Evolutionary conservation across 2,113 vertebrate species (phyloP).

Genomic region (Microcebus ravelobensis): DNA sequence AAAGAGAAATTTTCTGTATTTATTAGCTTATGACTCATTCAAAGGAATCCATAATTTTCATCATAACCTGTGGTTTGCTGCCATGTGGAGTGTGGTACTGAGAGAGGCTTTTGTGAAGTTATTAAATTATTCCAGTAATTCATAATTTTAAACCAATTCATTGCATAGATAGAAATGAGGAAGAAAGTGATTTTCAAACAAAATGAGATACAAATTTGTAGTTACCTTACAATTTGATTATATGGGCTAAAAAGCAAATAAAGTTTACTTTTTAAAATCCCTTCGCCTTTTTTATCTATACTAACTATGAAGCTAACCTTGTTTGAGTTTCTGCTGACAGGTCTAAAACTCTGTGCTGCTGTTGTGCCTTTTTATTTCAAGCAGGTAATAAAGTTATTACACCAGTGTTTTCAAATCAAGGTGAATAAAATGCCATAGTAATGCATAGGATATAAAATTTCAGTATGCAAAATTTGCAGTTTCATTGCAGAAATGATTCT

Average conservation of each 20-base stretch:
- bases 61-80: neutral
- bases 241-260: neutral
- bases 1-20: neutral
- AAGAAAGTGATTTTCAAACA: neutral
- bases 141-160: neutral
- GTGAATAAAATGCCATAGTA: conserved; percentile 80
- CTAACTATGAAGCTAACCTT: conserved; percentile 58
- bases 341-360: conserved; percentile 48
- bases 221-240: neutral
- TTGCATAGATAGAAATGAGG: neutral
- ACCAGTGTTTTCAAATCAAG: conserved; percentile 82
- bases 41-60: neutral
- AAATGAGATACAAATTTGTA: neutral
- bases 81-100: neutral
- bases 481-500: conserved; percentile 79
- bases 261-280: neutral
- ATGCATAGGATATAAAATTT: conserved; percentile 80
- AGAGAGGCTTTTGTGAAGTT: neutral
- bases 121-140: neutral
- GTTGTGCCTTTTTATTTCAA: conserved; percentile 75
- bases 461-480: conserved; percentile 82
- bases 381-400: conserved; percentile 81
- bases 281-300: neutral
- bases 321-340: conserved; percentile 77
- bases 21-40: neutral